Percentiles rank a stretch among this genome's conserved stretches.
phyloP scores from a whole-genome alignment of 2,797 vertebrate species.

The Sciurus vulgaris region DNA sequence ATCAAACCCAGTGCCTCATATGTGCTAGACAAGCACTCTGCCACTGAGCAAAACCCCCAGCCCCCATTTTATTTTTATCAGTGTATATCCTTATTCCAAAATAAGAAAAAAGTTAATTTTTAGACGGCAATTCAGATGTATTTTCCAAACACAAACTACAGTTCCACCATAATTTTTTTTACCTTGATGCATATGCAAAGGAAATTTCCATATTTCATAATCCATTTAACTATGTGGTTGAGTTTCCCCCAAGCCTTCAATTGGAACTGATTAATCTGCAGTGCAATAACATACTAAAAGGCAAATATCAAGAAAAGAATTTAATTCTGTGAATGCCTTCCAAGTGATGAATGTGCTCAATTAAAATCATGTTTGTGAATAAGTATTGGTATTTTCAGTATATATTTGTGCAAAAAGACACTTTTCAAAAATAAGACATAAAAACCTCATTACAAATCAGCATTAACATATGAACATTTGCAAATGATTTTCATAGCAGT shows the following conservation, averaged over 20 bases:
- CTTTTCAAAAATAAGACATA: constrained; percentile 25
- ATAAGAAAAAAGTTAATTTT: neutral
- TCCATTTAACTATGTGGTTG: neutral
- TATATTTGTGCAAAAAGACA: neutral
- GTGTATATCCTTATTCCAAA: neutral
- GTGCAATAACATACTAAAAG: neutral
- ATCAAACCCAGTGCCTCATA: no score
- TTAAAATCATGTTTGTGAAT: constrained; percentile 11
- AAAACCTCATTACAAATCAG: constrained; percentile 31
- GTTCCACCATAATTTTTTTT: neutral
- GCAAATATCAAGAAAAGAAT: neutral
- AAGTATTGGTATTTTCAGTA: neutral
- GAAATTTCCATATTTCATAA: constrained; percentile 24
- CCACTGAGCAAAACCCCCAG: no score
- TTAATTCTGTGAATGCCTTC: neutral
- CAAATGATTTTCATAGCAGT: neutral
- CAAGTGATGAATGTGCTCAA: neutral
- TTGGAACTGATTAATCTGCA: constrained; percentile 7
- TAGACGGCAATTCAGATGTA: neutral
- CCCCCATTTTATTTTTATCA: no score
- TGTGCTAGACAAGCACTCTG: no score
- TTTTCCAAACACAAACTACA: neutral
- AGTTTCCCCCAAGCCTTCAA: neutral
- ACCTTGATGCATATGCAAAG: neutral
- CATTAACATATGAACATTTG: neutral